Conservation (phyloP, 2,113 vertebrate genomes). For the Ia io region DNA sequence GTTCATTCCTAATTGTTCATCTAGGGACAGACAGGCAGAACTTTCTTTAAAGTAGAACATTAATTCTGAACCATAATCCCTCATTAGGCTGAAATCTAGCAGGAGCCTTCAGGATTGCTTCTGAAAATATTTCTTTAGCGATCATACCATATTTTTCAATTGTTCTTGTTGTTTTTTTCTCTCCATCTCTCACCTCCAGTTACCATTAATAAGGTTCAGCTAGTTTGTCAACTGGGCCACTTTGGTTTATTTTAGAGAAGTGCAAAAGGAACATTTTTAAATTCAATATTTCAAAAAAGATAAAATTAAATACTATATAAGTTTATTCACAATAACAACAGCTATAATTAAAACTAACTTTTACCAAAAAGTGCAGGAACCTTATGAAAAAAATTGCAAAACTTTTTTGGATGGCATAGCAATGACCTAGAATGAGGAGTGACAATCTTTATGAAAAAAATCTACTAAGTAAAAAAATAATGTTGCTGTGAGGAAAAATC, state of each 20-base stretch:
- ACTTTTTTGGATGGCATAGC: background rate
- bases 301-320: background rate
- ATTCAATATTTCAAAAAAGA: background rate
- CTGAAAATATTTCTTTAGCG: background rate
- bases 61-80: background rate
- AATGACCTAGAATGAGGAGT: background rate
- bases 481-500: background rate
- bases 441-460: background rate
- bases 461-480: background rate
- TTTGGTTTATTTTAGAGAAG: background rate
- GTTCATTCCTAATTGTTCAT: background rate
- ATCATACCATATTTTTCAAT: background rate
- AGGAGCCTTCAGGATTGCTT: background rate
- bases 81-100: background rate
- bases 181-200: background rate
- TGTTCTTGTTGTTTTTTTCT: background rate
- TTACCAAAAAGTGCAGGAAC: background rate
- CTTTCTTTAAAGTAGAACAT: background rate
- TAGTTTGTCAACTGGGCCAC: background rate
- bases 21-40: background rate
- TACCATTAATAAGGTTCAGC: background rate
- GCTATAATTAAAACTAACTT: background rate
- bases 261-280: background rate
- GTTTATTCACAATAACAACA: background rate
- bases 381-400: background rate